Evolutionary conservation across 1,140 invertebrate genomes (phyloP).

Genomic region (Bombus sibiricus): DNA sequence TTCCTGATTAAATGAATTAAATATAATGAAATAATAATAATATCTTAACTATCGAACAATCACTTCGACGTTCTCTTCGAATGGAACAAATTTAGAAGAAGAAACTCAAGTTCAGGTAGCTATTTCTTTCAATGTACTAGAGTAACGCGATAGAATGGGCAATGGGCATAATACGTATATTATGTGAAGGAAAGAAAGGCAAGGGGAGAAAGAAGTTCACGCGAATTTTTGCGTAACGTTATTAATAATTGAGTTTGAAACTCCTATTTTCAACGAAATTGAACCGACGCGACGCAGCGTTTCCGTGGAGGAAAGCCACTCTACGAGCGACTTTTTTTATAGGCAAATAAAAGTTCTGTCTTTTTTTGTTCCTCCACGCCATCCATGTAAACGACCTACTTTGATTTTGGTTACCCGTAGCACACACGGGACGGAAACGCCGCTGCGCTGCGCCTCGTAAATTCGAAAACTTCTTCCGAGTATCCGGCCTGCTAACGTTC

Average conservation of each 20-base stretch:
- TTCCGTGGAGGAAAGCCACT: background rate
- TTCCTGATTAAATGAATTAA: background rate
- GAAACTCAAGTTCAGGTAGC: background rate
- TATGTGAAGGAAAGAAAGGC: background rate
- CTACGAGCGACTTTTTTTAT: slow-evolving; percentile 25
- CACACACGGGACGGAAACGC: background rate
- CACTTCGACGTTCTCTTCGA: background rate
- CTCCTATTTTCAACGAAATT: background rate
- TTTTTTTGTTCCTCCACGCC: background rate
- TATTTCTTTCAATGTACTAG: background rate
- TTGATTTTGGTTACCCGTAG: slow-evolving; percentile 39
- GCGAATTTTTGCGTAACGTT: background rate
- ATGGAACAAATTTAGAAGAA: background rate
- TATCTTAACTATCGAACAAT: background rate
- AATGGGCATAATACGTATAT: background rate
- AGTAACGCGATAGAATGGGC: background rate
- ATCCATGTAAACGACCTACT: slow-evolving; percentile 57
- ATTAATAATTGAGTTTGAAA: slow-evolving; percentile 33
- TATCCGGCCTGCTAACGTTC: slow-evolving; percentile 24
- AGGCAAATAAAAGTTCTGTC: slow-evolving; percentile 71
- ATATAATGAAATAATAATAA: background rate
- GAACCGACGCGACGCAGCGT: background rate
- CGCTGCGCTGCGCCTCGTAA: slow-evolving; percentile 30
- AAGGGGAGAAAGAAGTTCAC: background rate
- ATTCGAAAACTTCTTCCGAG: slow-evolving; percentile 51